Evolutionary conservation across 2,113 vertebrate genomes (phyloP).

Genomic region (Taurulus bubalis): DNA sequence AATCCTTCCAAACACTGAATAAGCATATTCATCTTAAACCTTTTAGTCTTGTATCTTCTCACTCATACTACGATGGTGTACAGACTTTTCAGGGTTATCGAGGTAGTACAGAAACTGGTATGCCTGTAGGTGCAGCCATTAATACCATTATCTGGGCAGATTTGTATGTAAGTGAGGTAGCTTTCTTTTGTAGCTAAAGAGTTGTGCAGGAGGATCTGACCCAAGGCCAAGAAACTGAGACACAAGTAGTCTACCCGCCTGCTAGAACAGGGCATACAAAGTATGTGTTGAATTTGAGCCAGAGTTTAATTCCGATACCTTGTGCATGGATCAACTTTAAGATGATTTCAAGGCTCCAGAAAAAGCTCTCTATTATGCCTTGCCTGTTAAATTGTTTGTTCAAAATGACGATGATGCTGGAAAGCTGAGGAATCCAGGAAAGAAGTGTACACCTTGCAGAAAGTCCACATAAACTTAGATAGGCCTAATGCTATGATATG

Average conservation of each 20-base stretch:
- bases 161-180: constrained; percentile 56
- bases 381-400: not conserved
- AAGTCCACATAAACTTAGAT: too few species aligned
- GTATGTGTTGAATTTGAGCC: not conserved
- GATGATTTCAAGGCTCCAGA: not conserved
- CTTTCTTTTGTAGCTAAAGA: constrained; percentile 21
- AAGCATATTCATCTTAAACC: constrained; percentile 31
- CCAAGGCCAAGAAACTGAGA: constrained; percentile 32
- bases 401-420: not conserved
- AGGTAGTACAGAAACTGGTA: constrained; percentile 13
- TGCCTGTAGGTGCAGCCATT: constrained; percentile 37
- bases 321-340: not conserved
- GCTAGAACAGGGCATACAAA: not conserved
- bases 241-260: constrained; percentile 5
- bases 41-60: not conserved
- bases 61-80: not conserved
- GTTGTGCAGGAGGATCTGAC: constrained; percentile 43
- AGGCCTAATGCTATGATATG: too few species aligned
- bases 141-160: constrained; percentile 53
- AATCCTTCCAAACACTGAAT: constrained; percentile 14
- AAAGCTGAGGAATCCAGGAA: not conserved
- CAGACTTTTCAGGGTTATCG: constrained; percentile 34
- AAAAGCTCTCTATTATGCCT: not conserved
- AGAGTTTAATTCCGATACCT: not conserved
- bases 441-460: not conserved